Evolutionary conservation across 2,797 vertebrate genomes (phyloP).

Genomic region (Semotilus atromaculatus): DNA sequence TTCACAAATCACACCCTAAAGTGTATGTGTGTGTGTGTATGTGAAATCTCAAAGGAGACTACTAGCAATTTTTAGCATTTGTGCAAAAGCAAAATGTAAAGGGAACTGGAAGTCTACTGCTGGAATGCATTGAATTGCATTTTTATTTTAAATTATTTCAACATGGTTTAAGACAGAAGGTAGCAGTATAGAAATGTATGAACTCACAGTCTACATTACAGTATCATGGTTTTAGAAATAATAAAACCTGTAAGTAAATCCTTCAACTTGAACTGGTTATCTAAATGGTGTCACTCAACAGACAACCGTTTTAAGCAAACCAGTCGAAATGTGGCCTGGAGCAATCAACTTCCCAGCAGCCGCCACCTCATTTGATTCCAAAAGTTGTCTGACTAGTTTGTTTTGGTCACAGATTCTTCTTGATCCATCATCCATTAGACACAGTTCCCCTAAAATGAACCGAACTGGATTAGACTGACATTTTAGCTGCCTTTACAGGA

Average conservation of each 20-base stretch:
- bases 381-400: slow-evolving; percentile 15
- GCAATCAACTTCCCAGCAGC: slow-evolving; percentile 18
- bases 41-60: not conserved
- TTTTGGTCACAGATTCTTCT: not conserved
- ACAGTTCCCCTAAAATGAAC: not conserved
- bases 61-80: too few relatives aligned
- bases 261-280: not conserved
- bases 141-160: not conserved
- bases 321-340: not conserved
- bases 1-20: too few relatives aligned
- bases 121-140: not conserved
- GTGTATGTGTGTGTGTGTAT: too few relatives aligned
- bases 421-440: not conserved
- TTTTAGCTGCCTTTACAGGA: not conserved
- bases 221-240: not conserved
- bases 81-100: too few relatives aligned
- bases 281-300: not conserved
- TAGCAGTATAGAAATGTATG: not conserved
- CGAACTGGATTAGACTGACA: not conserved
- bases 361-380: not conserved
- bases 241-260: slow-evolving; percentile 3
- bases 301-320: slow-evolving; percentile 7
- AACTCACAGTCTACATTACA: not conserved
- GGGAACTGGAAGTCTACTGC: not conserved
- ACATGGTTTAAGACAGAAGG: not conserved